Base-by-base conservation (phyloP, 92 coral and sea anemone species). In the Porites evermanni region DNA sequence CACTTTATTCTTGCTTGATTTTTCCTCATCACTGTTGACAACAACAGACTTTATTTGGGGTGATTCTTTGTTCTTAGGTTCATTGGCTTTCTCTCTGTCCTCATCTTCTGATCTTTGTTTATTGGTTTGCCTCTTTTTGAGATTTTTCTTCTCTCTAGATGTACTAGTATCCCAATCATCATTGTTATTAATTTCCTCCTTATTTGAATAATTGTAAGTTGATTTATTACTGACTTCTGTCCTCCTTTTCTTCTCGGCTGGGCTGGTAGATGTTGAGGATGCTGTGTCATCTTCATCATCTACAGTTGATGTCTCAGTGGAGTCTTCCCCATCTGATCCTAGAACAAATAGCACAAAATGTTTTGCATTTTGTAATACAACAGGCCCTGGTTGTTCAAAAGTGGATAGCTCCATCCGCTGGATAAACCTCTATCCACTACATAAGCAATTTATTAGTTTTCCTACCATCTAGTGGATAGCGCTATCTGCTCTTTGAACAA, bases 261-360 rank as follows among this genome's bases (percentile, higher is more conserved):
- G 66, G 60, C 79, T 83, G 72, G 29, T 16, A 47, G 73, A 83
- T 81, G 85, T 52, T 12, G 58, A 18, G 12, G 86, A 82, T 58
- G 21, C 29, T 7, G 71, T 21, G 12, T 54, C 44, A 13, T 79
- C 87, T 38, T 68, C 71, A 12, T 83, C 91, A 77, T 29, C 60
- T 78, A 70, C 58, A 19, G 68, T 53, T 79, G 83, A 10, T 73
- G 79, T 50, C 80, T 83, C 72, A 38, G 5, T 38, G 20, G 87
- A 63, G 20, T 63, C 87, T 73, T 72, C 80, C 44, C 32, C 73
- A 18, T 29, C 75, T 63, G 87, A 60, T 16, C 68, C 79, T 83
- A 53, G 64, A 53, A 73, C 19, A 68, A 70, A 53, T 60, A 29
- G 10, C 1, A 12, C 61, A 29, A 29, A 29, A 3, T 29, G 3